Evolutionary conservation across 92 coral and sea anemone genomes (phyloP).

Genomic region (Phenganax marumi): DNA sequence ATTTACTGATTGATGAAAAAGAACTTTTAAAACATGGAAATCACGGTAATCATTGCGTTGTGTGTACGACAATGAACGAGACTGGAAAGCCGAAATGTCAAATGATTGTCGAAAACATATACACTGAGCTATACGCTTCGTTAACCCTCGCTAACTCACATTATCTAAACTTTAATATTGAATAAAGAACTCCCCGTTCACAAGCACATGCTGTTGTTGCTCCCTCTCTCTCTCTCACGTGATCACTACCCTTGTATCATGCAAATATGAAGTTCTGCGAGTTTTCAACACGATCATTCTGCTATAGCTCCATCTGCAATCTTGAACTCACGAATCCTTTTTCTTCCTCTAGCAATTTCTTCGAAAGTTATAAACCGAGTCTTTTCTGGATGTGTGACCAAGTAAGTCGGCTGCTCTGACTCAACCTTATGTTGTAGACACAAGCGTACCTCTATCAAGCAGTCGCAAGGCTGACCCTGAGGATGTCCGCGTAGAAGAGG

Average conservation of each 20-base stretch:
- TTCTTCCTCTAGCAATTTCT: constrained; percentile 65
- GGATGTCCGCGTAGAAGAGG: too few species aligned
- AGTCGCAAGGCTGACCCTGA: too few species aligned
- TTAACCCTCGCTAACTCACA: too few species aligned
- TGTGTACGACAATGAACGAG: neutral
- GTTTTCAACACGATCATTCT: too few species aligned
- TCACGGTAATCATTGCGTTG: constrained; percentile 66
- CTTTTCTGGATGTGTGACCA: constrained; percentile 95
- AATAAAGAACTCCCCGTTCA: too few species aligned
- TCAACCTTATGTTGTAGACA: neutral
- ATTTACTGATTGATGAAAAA: constrained; percentile 87
- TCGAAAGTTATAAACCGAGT: constrained; percentile 75
- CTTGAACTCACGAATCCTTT: neutral
- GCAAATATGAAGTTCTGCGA: too few species aligned
- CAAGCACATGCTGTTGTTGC: too few species aligned
- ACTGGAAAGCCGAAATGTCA: neutral
- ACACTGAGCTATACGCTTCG: too few species aligned
- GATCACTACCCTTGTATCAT: too few species aligned
- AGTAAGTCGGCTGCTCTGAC: constrained; percentile 49
- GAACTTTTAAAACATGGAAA: constrained; percentile 84
- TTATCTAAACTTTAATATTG: too few species aligned
- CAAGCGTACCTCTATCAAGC: neutral
- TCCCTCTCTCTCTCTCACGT: too few species aligned
- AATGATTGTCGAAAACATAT: too few species aligned
- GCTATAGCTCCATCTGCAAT: neutral